Conservation (phyloP, 2,888 invertebrate genomes). For the Ditylenchus weischeri region DNA sequence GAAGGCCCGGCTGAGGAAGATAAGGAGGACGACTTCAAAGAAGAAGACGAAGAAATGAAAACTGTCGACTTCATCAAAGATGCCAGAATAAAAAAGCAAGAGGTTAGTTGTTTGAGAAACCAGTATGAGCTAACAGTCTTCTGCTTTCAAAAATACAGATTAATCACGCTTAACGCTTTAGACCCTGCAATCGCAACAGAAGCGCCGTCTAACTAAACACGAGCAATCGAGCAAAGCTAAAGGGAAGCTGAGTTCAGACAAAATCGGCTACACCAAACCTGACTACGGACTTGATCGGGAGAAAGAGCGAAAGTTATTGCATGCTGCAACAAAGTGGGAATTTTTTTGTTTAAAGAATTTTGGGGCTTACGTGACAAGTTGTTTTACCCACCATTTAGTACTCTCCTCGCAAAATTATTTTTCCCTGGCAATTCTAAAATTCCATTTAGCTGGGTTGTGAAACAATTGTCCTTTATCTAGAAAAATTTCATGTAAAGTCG, state of each 20-base stretch:
- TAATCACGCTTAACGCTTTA: too few species aligned
- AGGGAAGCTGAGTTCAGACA: conserved; percentile 13
- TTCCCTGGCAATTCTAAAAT: too few species aligned
- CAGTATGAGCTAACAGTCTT: too few species aligned
- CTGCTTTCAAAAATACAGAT: too few species aligned
- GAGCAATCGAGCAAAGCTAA: not conserved
- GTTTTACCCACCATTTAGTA: not conserved
- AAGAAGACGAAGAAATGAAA: conserved; percentile 2
- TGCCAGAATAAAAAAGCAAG: not conserved
- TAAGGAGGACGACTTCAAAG: not conserved
- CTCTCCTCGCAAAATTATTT: too few species aligned
- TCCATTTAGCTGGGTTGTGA: too few species aligned
- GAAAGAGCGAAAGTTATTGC: conserved; percentile 43
- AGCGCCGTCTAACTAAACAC: not conserved
- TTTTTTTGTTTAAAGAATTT: conserved; percentile 4
- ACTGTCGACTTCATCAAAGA: conserved; percentile 7
- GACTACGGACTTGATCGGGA: conserved; percentile 47
- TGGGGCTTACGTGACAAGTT: not conserved
- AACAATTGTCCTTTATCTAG: too few species aligned
- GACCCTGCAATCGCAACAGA: not conserved
- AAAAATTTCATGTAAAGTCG: too few species aligned
- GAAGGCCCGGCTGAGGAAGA: not conserved
- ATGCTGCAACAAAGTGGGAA: conserved; percentile 48
- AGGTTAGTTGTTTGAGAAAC: too few species aligned
- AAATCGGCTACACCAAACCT: conserved; percentile 32